Evolutionary conservation across 92 coral and sea anemone species (phyloP).

Genomic region (Phymanthus crucifer): DNA sequence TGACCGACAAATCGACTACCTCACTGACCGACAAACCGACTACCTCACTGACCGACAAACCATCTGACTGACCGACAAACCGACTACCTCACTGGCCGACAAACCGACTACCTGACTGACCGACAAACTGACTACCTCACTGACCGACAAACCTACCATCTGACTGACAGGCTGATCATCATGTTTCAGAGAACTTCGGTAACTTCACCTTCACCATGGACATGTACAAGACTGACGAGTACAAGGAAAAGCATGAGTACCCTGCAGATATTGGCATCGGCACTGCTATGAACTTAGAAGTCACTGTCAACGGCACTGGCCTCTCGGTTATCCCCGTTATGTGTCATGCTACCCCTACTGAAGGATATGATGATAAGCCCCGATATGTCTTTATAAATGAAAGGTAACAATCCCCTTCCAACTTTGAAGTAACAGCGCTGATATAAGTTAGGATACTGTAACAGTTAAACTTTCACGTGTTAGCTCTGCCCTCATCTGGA

Average conservation of each 20-base stretch:
- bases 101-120: background rate
- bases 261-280: conserved; percentile 55
- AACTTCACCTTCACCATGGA: conserved; percentile 76
- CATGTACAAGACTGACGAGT: conserved; percentile 59
- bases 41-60: background rate
- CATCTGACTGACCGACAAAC: background rate
- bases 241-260: conserved; percentile 50
- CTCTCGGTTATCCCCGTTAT: conserved; percentile 57
- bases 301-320: conserved; percentile 53
- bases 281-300: conserved; percentile 59
- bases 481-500: too few relatives aligned
- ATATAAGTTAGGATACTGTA: too few relatives aligned
- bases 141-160: background rate
- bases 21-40: background rate
- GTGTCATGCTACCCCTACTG: conserved; percentile 76
- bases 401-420: conserved; percentile 24
- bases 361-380: conserved; percentile 51
- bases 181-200: conserved; percentile 56
- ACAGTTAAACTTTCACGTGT: too few relatives aligned
- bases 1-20: background rate
- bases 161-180: background rate
- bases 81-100: background rate
- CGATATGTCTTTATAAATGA: conserved; percentile 61
- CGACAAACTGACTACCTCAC: background rate
- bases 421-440: too few relatives aligned